Evolutionary conservation across 2,113 vertebrate species (phyloP).

Genomic region (Neofelis nebulosa): DNA sequence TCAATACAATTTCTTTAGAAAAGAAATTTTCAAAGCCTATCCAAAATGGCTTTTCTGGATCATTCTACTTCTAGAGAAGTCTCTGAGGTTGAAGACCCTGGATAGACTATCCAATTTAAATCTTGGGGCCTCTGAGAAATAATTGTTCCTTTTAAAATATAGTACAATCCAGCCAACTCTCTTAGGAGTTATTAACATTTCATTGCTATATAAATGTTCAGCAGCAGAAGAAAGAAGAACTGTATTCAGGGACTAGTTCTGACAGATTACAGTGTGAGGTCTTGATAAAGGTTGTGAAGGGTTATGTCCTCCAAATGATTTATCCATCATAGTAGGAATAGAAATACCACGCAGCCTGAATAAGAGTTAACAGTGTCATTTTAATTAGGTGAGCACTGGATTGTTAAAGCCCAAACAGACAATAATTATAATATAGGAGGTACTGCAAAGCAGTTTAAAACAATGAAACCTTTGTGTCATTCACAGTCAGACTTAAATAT

Average conservation of each 20-base stretch:
- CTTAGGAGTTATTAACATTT: conserved; percentile 54
- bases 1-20: neutral
- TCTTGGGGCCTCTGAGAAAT: neutral
- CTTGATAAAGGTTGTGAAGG: conserved; percentile 50
- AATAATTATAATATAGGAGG: neutral
- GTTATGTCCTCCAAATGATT: conserved; percentile 50
- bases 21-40: neutral
- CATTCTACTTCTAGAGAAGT: neutral
- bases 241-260: conserved; percentile 28
- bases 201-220: conserved; percentile 46
- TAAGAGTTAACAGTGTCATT: neutral
- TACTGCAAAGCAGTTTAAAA: neutral
- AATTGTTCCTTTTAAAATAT: neutral
- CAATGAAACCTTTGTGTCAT: neutral
- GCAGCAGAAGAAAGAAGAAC: neutral
- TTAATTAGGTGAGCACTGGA: neutral
- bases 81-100: neutral
- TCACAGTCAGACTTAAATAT: neutral
- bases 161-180: conserved; percentile 21
- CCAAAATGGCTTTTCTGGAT: neutral
- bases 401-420: neutral
- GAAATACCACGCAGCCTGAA: neutral
- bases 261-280: conserved; percentile 45
- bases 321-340: neutral
- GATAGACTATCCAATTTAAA: neutral